Evolutionary conservation across 1,140 invertebrate genomes (phyloP), one percentile per base, ranked within the genome.

Genomic region (Listronotus bonariensis): DNA sequence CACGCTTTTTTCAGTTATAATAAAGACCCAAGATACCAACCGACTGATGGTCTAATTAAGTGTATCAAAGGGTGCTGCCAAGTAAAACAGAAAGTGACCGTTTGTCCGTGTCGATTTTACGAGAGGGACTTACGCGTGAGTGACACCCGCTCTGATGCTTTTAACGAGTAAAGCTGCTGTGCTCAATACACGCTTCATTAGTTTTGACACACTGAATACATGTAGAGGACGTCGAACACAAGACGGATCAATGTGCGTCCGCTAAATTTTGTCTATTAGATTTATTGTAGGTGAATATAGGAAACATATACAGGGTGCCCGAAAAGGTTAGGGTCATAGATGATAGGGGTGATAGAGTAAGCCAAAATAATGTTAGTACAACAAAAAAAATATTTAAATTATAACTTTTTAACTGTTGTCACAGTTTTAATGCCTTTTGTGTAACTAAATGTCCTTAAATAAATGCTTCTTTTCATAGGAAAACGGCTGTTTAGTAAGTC

Each of bases 141-240:
- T 62, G 59, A 45, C 59, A 62, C 40, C 48, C 57, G 57, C 57
- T 60, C 57, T 60, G 57, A 60, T 51, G 57, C 57, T 62, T 53
- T 62, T 62, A 62, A 43, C 42, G 59, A 42, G 53, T 55, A 55
- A 43, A 55, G 36, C 53, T 55, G 53, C 40, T 55, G 46, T 38
- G 59, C 59, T 62, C 59, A 62, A 62, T 62, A 43, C 31, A 62
- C 59, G 59, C 59, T 62, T 62, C 52, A 62, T 62, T 62, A 62
- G 59, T 18, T 42, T 36, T 43, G 59, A 62, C 59, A 60, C 57
- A 40, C 51, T 32, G 59, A 41, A 43, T 53, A 52, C 59, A 26
- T 62, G 48, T 62, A 53, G 52, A 53, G 49, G 49, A 51, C 17
- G 57, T 45, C 46, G 48, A 31, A 38, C 51, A 62, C 59, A 62